Conservation (phyloP, 2,113 vertebrate species). For the Chionis minor region DNA sequence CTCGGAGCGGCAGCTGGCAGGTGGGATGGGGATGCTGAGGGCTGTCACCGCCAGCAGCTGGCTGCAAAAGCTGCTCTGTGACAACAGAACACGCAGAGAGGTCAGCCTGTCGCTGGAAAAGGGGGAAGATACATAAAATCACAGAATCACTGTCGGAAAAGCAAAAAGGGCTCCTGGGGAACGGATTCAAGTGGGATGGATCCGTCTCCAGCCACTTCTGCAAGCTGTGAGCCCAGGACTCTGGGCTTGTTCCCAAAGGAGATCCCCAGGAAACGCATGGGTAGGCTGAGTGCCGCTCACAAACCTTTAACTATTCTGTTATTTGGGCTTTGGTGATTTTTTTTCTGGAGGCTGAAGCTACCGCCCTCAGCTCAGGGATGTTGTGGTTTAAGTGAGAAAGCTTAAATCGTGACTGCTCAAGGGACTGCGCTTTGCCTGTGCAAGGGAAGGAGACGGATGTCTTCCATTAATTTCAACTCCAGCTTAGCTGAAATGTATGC, state of each 20-base stretch:
- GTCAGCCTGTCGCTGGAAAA: neutral
- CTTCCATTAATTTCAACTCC: neutral
- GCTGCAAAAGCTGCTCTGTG: neutral
- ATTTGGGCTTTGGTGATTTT: neutral
- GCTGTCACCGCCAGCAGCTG: neutral
- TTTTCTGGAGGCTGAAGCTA: neutral
- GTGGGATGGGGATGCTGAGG: neutral
- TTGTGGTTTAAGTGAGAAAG: no score
- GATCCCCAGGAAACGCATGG: neutral
- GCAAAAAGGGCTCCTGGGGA: neutral
- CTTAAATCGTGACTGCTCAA: accelerated
- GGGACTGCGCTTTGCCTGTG: neutral
- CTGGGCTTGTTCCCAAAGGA: neutral
- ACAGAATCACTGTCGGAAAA: neutral
- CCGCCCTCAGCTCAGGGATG: neutral
- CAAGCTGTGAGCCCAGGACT: neutral
- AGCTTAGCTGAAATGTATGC: neutral
- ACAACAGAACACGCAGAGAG: neutral
- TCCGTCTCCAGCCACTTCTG: neutral
- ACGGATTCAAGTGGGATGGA: neutral
- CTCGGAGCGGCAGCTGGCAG: no score
- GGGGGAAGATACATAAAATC: neutral
- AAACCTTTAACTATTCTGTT: neutral
- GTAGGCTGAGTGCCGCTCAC: no score
- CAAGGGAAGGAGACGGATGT: neutral